Base-by-base conservation (phyloP, 2,797 vertebrate genomes). In the Adrianichthys oophorus region DNA sequence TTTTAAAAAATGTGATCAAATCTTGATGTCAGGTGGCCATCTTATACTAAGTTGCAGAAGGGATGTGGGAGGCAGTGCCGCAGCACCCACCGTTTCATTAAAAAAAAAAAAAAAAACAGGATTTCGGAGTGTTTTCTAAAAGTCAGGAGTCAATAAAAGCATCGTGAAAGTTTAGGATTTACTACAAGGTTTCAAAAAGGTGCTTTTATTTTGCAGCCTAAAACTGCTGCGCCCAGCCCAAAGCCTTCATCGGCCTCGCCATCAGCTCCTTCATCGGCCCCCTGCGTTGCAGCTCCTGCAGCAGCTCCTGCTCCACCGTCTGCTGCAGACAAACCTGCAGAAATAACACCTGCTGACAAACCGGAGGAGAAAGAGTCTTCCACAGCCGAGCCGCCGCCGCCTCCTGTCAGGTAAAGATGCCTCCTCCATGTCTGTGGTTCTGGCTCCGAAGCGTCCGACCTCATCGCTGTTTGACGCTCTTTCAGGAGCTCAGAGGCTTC, bases 401-500 rank as follows among this genome's bases (percentile, higher is more conserved):
- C 32, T 37, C 46, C 74, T 42, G 61, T 47, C 5, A 26, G 72
- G 87, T 89, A 79, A 78, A 64, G 61, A 77, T 42, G n/a, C 15
- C 14, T 21, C 7, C 12, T 24, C 5, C 2, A 61, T 57, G 41
- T 65, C 66, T 58, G 18, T 1, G 32, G 26, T 26, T 26, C 26
- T 26, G 6, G 32, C 32, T 10, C 10, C 3, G 32, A 12, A 3
- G 32, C 32, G 2, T 12, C 32, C 32, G 10, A 37, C 10, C 10
- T 37, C 32, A 37, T 3, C 45, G 37, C 4, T n/a, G 14, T 64
- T 42, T 67, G 15, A 65, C 64, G 87, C 41, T 91, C 53, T 90
- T 90, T 42, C 86, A 97, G 95, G 85, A 90, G 91, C 75, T 84
- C 88, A 51, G 91, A 84, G 82, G 90, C 89, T 70, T 88, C 91